These are phyloP conservation scores for Barbus barbus DNA, from an alignment of 2,113 vertebrate genomes.

Conservation along the genomic window DNA sequence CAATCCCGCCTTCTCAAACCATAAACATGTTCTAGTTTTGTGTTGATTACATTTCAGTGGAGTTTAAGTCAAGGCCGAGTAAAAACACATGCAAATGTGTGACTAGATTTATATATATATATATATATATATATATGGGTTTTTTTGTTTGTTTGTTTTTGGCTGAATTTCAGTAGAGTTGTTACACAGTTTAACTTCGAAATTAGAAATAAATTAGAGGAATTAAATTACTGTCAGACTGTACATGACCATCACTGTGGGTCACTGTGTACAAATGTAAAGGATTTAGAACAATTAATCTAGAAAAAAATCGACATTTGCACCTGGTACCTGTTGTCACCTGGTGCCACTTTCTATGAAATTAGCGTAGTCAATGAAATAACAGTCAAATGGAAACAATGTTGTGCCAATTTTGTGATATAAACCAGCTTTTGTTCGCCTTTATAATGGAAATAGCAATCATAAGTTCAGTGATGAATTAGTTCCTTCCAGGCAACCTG, in stretches of 20 bases:
- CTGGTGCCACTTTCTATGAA: background rate
- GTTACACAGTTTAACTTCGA: too few species aligned
- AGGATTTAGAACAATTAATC: background rate
- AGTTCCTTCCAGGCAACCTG: slow-evolving; percentile 67
- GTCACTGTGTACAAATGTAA: background rate
- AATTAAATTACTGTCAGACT: too few species aligned
- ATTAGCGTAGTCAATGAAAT: background rate
- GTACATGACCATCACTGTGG: too few species aligned
- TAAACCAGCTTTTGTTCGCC: background rate
- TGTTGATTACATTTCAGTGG: background rate
- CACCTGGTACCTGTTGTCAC: background rate
- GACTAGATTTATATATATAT: too few species aligned
- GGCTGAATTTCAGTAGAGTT: too few species aligned
- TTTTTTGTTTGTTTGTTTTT: too few species aligned
- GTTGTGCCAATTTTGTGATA: background rate
- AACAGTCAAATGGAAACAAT: slow-evolving; percentile 10
- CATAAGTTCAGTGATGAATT: slow-evolving; percentile 64
- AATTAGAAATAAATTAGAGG: too few species aligned
- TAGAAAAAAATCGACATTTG: background rate
- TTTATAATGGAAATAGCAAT: slow-evolving; percentile 52
- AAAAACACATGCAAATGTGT: background rate
- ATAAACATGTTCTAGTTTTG: background rate
- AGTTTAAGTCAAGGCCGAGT: background rate
- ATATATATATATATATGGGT: too few species aligned
- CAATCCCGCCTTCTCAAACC: background rate